Conservation (phyloP, 2,888 invertebrate genomes). For the Lasioglossum zephyrum region DNA sequence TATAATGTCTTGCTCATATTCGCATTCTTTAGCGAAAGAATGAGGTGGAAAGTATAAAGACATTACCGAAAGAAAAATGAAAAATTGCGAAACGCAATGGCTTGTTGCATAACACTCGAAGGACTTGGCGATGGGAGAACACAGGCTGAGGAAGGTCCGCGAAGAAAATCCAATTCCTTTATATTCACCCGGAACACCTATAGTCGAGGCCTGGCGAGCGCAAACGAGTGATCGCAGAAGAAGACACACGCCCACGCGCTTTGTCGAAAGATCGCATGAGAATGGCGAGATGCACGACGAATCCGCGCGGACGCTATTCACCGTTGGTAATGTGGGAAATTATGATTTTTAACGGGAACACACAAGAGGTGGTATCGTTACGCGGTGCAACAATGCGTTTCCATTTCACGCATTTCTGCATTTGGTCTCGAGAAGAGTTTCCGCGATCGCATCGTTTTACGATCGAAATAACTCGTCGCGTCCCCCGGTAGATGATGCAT, state of each 20-base stretch:
- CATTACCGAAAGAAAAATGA: not conserved
- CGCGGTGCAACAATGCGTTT: slow-evolving; percentile 58
- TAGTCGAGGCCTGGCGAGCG: not conserved
- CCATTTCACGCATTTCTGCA: slow-evolving; percentile 60
- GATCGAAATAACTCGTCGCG: slow-evolving; percentile 32
- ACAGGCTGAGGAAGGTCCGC: not conserved
- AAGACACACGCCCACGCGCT: slow-evolving; percentile 38
- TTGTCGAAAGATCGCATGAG: slow-evolving; percentile 49
- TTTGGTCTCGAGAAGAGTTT: slow-evolving; percentile 48
- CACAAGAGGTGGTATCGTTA: slow-evolving; percentile 14
- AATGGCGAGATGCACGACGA: slow-evolving; percentile 31
- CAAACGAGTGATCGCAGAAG: slow-evolving; percentile 19
- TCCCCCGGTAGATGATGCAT: slow-evolving; percentile 54
- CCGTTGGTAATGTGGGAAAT: slow-evolving; percentile 59
- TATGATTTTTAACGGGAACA: slow-evolving; percentile 52
- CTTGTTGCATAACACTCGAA: not conserved
- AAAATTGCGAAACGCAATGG: not conserved
- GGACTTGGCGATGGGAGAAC: not conserved
- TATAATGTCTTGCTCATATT: too few species aligned
- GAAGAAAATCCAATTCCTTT: slow-evolving; percentile 13
- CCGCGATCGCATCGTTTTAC: slow-evolving; percentile 49
- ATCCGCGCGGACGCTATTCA: slow-evolving; percentile 42
- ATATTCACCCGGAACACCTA: not conserved
- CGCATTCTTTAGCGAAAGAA: too few species aligned
- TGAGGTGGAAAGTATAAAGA: too few species aligned